Evolutionary conservation across 2,888 invertebrate genomes (phyloP).

Genomic region (Xanthorhoe designata): DNA sequence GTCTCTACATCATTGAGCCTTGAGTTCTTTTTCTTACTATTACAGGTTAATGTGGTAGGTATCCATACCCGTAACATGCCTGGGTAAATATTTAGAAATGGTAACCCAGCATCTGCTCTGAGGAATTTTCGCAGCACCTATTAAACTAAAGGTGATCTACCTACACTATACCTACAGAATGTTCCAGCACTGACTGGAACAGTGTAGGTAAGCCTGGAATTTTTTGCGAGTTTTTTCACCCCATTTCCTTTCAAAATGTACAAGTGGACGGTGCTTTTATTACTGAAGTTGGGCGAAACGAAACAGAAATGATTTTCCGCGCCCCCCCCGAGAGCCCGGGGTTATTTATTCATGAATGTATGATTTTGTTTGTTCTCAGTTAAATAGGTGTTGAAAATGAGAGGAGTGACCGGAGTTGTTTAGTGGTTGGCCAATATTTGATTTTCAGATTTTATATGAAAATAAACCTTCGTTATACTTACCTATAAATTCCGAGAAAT

Average conservation of each 20-base stretch:
- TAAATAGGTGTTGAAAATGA: slow-evolving; percentile 48
- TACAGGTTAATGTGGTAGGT: too few species aligned
- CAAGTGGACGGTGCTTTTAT: slow-evolving; percentile 56
- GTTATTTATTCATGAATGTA: slow-evolving; percentile 48
- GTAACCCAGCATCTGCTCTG: too few species aligned
- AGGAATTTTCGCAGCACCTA: too few species aligned
- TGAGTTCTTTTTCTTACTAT: too few species aligned
- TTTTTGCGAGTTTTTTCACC: slow-evolving; percentile 53
- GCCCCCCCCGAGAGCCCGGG: slow-evolving; percentile 42
- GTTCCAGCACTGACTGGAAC: slow-evolving; percentile 25
- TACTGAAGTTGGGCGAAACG: slow-evolving; percentile 51
- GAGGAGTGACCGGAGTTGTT: slow-evolving; percentile 35
- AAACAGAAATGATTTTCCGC: slow-evolving; percentile 51
- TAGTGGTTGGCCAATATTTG: slow-evolving; percentile 34
- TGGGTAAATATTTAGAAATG: too few species aligned
- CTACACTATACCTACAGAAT: neutral
- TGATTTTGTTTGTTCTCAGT: slow-evolving; percentile 47
- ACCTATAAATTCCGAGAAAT: neutral
- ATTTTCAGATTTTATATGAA: slow-evolving; percentile 6
- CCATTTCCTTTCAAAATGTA: slow-evolving; percentile 52
- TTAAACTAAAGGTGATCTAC: neutral
- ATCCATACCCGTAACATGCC: too few species aligned
- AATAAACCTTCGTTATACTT: neutral
- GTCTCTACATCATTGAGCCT: too few species aligned
- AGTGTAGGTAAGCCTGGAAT: slow-evolving; percentile 6